A percentile compares a stretch with the other conserved stretches of the same genome.
Evolutionary conservation across 2,797 vertebrate genomes (phyloP).

Genomic region (Chromis chromis): DNA sequence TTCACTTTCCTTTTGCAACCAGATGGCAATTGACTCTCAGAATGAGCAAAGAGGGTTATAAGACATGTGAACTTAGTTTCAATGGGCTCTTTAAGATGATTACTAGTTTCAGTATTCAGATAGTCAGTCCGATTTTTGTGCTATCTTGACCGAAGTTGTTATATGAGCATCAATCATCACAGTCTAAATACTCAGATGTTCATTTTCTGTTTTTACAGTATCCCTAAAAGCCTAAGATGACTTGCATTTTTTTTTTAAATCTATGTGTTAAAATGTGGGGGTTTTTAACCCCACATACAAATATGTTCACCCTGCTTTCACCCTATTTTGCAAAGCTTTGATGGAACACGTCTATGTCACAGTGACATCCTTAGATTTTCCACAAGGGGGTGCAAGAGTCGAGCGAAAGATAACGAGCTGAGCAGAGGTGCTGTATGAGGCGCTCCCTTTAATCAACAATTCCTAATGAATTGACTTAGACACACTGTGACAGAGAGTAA

Average conservation of each 20-base stretch:
- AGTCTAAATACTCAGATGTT: background rate
- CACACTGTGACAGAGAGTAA: constrained; percentile 41
- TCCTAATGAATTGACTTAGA: constrained; percentile 53
- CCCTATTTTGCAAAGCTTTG: background rate
- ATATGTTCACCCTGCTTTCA: background rate
- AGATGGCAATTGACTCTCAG: constrained; percentile 34
- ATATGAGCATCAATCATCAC: background rate
- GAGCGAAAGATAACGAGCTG: constrained; percentile 57
- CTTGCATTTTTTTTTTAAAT: background rate
- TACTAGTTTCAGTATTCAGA: background rate
- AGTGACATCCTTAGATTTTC: constrained; percentile 18
- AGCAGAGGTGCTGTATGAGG: constrained; percentile 9
- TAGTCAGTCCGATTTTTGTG: background rate
- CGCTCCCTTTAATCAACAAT: constrained; percentile 45
- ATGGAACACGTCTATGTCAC: background rate
- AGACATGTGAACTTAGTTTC: background rate
- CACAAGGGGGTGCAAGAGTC: constrained; percentile 80
- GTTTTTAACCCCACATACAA: background rate
- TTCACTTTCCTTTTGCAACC: constrained; percentile 28
- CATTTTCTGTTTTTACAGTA: background rate
- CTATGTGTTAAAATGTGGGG: background rate
- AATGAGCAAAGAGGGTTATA: background rate
- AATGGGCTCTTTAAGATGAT: background rate
- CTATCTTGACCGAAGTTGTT: background rate
- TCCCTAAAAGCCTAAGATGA: background rate